Base-by-base conservation (phyloP, 1,140 invertebrate species). In the Pristionchus pacificus region DNA sequence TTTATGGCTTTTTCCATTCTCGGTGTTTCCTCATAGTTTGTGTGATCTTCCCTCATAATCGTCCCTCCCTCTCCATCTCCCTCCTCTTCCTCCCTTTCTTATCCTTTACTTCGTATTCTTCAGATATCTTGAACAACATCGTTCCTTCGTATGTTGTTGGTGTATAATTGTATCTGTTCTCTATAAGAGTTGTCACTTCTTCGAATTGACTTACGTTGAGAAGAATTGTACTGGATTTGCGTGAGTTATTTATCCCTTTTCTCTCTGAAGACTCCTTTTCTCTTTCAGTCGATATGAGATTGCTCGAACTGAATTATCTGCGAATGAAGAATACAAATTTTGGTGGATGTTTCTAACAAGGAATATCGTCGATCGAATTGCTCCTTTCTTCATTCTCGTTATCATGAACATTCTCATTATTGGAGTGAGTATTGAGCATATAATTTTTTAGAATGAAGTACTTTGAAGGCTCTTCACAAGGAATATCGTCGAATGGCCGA, bases 271-370 rank as follows among this genome's bases (percentile, higher is more conserved):
- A 19, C 19, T 49, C 38, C n/a, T n/a, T n/a, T n/a, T n/a, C 3
- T 19, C n/a, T 72, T 72, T 72, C 64, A 72, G 70, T 19, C 62
- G 66, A 57, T 80, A 70, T 58, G 78, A 80, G 33, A 79, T 80
- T 24, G 60, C 68, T 15, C 30, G 72, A 13, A 72, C 79, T 13
- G 29, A 61, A 24, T 59, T 76, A 13, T 58, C 66, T 3, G 15
- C 25, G 30, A 62, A 79, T 62, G 60, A 65, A 28, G 28, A 58
- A 31, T 78, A 78, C 65, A 38, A 71, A 14, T 83, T 81, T 57
- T 81, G 76, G 75, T 82, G 77, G 77, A 81, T 81, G 80, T 81
- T 81, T 60, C 57, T 82, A 13, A 68, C 77, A 6, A 32, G 80
- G 31, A 81, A 81, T 65, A 25, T 78, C 24, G 59, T 81, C 30